A percentile compares a stretch with the other conserved stretches of the same genome.
Conservation (phyloP, 2,888 invertebrate genomes). For the Oeneis ivallda region DNA sequence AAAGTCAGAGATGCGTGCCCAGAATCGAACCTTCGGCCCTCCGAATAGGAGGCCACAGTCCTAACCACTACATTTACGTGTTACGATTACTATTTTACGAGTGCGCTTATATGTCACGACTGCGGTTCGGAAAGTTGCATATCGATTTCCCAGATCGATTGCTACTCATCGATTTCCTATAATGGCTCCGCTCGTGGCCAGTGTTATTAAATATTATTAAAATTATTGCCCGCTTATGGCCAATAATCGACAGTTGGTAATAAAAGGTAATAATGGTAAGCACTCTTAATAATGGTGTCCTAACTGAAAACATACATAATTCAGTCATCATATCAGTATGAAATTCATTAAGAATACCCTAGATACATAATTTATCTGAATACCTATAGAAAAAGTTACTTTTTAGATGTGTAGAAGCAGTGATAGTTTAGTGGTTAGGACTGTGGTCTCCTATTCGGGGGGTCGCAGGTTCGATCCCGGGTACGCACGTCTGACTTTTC, state of each 20-base stretch:
- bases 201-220: constrained; percentile 31
- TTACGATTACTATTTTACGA: background rate
- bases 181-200: constrained; percentile 26
- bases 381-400: too few species aligned
- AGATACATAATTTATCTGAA: background rate
- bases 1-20: too few species aligned
- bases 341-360: background rate
- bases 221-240: constrained; percentile 31
- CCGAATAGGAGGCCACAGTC: too few species aligned
- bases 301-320: constrained; percentile 2
- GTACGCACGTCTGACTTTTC: too few species aligned
- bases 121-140: constrained; percentile 6
- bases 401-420: too few species aligned
- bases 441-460: too few species aligned
- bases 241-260: constrained; percentile 32
- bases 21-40: too few species aligned
- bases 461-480: too few species aligned
- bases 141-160: constrained; percentile 9
- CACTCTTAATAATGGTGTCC: constrained; percentile 33
- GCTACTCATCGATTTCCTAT: constrained; percentile 4
- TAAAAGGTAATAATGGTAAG: constrained; percentile 33
- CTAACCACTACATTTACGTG: too few species aligned
- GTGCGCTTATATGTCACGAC: background rate
- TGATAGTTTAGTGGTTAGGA: too few species aligned
- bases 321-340: background rate